Percentiles rank a stretch among this genome's conserved stretches.
Evolutionary conservation across 53 echinoderm and acorn worm species (phyloP).

Genomic region (Astropecten irregularis): DNA sequence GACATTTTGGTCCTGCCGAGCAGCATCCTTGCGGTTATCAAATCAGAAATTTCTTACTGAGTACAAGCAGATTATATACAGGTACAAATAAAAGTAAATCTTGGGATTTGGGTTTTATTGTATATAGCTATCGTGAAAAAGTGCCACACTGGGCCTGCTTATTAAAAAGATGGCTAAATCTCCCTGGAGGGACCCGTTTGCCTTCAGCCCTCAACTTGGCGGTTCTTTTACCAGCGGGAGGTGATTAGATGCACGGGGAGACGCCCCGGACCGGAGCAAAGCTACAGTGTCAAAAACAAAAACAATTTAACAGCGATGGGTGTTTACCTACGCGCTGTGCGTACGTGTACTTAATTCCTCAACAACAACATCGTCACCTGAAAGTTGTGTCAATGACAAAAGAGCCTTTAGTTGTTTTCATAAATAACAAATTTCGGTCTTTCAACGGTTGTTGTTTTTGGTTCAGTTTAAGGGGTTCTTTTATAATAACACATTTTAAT

Average conservation of each 20-base stretch:
- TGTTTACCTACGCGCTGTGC: conserved; percentile 34
- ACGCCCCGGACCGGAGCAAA: background rate
- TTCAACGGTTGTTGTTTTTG: too few relatives aligned
- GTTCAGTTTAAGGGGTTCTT: too few relatives aligned
- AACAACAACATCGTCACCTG: background rate
- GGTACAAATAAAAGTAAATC: too few relatives aligned
- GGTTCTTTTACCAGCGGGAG: conserved; percentile 47
- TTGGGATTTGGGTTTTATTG: too few relatives aligned
- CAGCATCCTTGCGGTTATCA: too few relatives aligned
- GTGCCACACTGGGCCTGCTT: conserved; percentile 24
- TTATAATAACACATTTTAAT: too few relatives aligned
- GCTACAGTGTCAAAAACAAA: conserved; percentile 52
- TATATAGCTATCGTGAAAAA: too few relatives aligned
- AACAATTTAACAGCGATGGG: conserved; percentile 14
- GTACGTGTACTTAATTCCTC: background rate
- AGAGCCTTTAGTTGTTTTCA: background rate
- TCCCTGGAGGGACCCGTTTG: conserved; percentile 1
- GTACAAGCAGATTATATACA: too few relatives aligned
- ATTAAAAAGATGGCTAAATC: background rate
- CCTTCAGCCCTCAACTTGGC: conserved; percentile 49
- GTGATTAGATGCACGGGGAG: conserved; percentile 11
- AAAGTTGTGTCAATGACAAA: background rate
- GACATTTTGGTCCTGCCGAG: too few relatives aligned
- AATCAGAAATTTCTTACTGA: too few relatives aligned
- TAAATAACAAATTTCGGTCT: conserved; percentile 2